Base-by-base conservation (phyloP, 2,113 vertebrate genomes). In the Rhabdomys dilectus region DNA sequence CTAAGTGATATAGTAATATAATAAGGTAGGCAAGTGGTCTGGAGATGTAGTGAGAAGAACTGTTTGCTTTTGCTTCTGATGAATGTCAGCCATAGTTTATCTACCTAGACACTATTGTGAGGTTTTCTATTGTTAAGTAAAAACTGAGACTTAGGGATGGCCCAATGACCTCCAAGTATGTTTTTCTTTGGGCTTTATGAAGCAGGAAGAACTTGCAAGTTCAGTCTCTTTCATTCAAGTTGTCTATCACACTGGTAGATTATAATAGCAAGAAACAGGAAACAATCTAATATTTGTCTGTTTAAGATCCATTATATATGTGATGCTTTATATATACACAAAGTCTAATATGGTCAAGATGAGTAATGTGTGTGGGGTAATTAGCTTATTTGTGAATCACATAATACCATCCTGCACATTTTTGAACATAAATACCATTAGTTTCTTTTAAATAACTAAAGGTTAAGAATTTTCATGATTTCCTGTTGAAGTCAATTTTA, bases 401-500 rank as follows among this genome's bases (percentile, higher is more conserved):
- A 88, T 85, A 75, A 56, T 9, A 42, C 82, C 36, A 86, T 86
- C 64, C 53, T 95, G 60, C 2, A 84, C 9, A 21, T 8, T 7
- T 88, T 75, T 95, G 8, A 75, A 84, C 11, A 58, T 62, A 93
- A 93, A 88, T 56, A 51, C 29, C 34, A 22, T 64, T 8, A 31
- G 17, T 53, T 45, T 64, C 16, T 76, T 53, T 95, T 56, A 62
- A 48, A 60, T 22, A 73, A n/a, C 60, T 17, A 4, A 76, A 5
- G 39, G 7, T 90, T 66, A 60, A 92, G 82, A 93, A 68, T 56
- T 66, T 39, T 36, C 75, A 29, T 51, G 19, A 64, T 92, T 88
- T 89, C 17, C n/a, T 88, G 72, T 56, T 42, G 7, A 91, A 95
- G 31, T 66, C 7, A 89, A 58, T 80, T 95, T 88, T n/a, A 80